Conservation (phyloP, 2,888 invertebrate species). For the Panopea generosa region DNA sequence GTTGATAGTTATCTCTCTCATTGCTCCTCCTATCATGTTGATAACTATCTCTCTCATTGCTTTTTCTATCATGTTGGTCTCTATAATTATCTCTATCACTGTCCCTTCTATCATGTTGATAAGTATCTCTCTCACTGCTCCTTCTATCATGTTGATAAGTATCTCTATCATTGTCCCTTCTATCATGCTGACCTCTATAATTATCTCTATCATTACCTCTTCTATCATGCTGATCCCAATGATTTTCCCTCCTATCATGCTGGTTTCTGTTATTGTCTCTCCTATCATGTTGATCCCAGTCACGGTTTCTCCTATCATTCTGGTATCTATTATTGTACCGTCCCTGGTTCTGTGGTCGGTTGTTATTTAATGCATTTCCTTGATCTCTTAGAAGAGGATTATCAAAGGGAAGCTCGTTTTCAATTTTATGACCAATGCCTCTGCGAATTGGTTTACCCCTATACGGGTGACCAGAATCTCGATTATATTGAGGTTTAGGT, state of each 20-base stretch:
- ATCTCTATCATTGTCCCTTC: neutral
- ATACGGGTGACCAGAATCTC: constrained; percentile 8
- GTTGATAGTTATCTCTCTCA: neutral
- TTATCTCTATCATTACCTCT: neutral
- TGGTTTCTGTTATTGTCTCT: neutral
- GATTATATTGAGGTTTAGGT: constrained; percentile 28
- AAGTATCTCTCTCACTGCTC: constrained; percentile 8
- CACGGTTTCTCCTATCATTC: constrained; percentile 16
- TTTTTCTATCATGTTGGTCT: constrained; percentile 41
- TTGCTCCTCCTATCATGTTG: neutral
- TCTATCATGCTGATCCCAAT: neutral
- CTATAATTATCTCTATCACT: constrained; percentile 29
- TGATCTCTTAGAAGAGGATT: constrained; percentile 27
- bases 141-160: neutral
- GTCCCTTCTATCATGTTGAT: constrained; percentile 6
- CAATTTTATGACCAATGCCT: constrained; percentile 27
- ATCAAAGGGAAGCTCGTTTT: constrained; percentile 9
- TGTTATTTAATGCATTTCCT: neutral
- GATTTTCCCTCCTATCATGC: neutral
- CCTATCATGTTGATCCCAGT: constrained; percentile 48
- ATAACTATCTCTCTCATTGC: neutral
- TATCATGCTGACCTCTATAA: constrained; percentile 25
- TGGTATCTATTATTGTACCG: neutral
- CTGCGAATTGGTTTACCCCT: constrained; percentile 21
- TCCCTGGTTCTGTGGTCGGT: constrained; percentile 8